Evolutionary conservation across 53 echinoderm and acorn worm genomes (phyloP), one percentile per base, ranked within the genome.

Genomic region (Luidia sarsii): DNA sequence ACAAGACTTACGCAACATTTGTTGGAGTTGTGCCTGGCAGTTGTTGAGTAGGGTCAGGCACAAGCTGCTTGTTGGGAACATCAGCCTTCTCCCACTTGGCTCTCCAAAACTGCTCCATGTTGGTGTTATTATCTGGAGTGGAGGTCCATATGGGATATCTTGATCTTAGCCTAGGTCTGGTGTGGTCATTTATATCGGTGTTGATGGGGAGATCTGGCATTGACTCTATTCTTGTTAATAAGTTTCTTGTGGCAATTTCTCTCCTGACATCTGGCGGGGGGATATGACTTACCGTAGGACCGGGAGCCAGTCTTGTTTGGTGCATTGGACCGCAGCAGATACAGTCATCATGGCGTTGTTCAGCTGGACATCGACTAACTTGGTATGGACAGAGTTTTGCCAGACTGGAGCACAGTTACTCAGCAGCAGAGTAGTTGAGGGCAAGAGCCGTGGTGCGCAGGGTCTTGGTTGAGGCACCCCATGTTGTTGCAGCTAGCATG

Each of bases 331-430:
- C 6, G 65, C 14, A 35, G 36, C 65, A 5, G 36, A 36, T 6
- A 64, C 37, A 38, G 65, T 64, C 14, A 18, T 33, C 65, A 64
- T 64, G 35, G 37, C 28, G 37, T 21, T 37, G 39, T 64, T 64
- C 37, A 64, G 65, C 37, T 64, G 65, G 36, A 64, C 28, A 59
- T 70, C 46, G n/a, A 84, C 33, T 2, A 39, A 35, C 2, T 21
- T 56, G 18, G 72, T 52, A 25, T 71, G 61, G 57, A 19, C 43
- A 23, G 71, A 73, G 33, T 57, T 60, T 25, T 31, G 39, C 84
- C 72, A 71, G 15, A 57, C 84, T 39, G 84, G 71, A 19, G 39
- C 54, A 23, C 75, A 57, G 75, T 84, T n/a, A 84, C 66, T 81
- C 66, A 20, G 51, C 81, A 25, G 49, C 33, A 28, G 81, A 73